Percentiles rank a stretch among this genome's conserved stretches.
phyloP scores from a whole-genome alignment of 1,140 invertebrate genomes.

The Aphidius gifuensis region DNA sequence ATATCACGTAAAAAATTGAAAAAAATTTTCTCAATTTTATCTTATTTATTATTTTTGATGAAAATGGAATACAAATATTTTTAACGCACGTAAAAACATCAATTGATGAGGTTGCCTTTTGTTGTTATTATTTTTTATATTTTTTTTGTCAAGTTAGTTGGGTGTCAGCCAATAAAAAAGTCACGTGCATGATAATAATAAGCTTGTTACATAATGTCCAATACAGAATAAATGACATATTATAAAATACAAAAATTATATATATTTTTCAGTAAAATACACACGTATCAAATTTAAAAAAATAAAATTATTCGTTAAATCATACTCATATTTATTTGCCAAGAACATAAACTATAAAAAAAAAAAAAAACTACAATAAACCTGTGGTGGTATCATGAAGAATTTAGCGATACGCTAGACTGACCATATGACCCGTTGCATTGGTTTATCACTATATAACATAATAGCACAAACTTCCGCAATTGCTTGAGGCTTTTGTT shows the following conservation, averaged over 20 bases:
- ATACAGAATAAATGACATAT: no score
- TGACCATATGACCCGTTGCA: conserved; percentile 8
- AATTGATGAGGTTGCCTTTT: no score
- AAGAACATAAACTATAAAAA: conserved; percentile 32
- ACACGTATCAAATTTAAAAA: not conserved
- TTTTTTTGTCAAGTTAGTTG: not conserved
- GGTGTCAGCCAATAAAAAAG: conserved; percentile 3
- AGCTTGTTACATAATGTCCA: conserved; percentile 2
- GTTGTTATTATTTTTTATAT: no score
- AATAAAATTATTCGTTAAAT: conserved; percentile 32
- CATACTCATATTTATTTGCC: conserved; percentile 42
- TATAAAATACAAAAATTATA: not conserved
- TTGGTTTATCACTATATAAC: conserved; percentile 7
- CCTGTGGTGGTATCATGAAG: not conserved
- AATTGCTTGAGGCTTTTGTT: no score
- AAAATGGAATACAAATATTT: not conserved
- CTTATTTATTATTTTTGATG: not conserved
- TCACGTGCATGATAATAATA: conserved; percentile 15
- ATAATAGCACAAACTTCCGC: no score
- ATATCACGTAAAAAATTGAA: no score
- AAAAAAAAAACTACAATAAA: conserved; percentile 6
- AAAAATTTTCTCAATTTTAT: not conserved
- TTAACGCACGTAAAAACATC: conserved; percentile 8
- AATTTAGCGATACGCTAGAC: conserved; percentile 1
- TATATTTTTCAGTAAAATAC: not conserved